Percentiles rank a stretch among this genome's conserved stretches.
phyloP scores from a whole-genome alignment of 2,888 invertebrate genomes.

The Tuberolachnus salignus region DNA sequence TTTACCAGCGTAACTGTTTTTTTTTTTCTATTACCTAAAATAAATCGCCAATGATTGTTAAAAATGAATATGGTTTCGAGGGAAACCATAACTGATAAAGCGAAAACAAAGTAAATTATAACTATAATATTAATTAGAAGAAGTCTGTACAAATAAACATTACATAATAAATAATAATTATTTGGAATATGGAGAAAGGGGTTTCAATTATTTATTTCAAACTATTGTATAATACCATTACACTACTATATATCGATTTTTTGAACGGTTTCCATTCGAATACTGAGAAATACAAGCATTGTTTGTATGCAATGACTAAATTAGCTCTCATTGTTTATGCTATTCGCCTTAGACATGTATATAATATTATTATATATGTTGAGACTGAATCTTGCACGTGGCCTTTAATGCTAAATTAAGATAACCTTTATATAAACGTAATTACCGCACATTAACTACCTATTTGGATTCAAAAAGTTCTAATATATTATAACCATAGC shows the following conservation, averaged over 20 bases:
- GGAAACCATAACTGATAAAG: neutral
- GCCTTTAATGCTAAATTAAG: conserved; percentile 43
- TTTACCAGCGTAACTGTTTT: too few relatives aligned
- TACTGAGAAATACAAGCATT: conserved; percentile 32
- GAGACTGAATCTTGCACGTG: conserved; percentile 26
- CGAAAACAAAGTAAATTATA: conserved; percentile 2
- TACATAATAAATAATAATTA: conserved; percentile 21
- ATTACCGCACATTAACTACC: conserved; percentile 12
- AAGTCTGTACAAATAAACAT: conserved; percentile 2
- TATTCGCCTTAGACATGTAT: neutral
- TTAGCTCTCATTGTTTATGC: conserved; percentile 32
- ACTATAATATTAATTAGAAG: too few relatives aligned
- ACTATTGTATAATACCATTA: conserved; percentile 9
- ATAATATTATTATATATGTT: neutral
- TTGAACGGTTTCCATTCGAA: conserved; percentile 31
- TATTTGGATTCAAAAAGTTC: conserved; percentile 38
- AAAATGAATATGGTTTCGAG: too few relatives aligned
- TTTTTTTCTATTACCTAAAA: too few relatives aligned
- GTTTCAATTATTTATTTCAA: conserved; percentile 18
- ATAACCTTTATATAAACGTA: conserved; percentile 44
- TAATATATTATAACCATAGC: neutral
- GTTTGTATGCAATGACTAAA: conserved; percentile 33
- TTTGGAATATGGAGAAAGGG: conserved; percentile 5
- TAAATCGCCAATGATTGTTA: too few relatives aligned
- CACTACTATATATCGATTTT: neutral